A percentile compares a stretch with the other conserved stretches of the same genome.
phyloP scores from a whole-genome alignment of 2,888 invertebrate genomes.

The Xylophagus ater region DNA sequence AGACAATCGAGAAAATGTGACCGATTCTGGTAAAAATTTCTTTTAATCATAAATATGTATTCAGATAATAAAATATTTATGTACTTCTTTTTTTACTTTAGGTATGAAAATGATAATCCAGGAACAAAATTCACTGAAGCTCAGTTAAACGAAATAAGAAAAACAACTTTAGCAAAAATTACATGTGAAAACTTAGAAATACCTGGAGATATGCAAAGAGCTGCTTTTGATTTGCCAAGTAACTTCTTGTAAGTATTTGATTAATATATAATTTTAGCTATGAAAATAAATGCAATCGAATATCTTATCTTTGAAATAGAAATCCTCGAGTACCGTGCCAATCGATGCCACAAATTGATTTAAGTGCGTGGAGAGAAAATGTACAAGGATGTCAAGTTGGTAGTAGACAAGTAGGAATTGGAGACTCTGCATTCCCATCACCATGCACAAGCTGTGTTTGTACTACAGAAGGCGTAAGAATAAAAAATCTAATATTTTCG shows the following conservation, averaged over 20 bases:
- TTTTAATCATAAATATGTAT: slow-evolving; percentile 2
- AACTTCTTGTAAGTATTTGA: slow-evolving; percentile 61
- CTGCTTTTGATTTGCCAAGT: slow-evolving; percentile 82
- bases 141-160: slow-evolving; percentile 80
- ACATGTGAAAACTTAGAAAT: slow-evolving; percentile 85
- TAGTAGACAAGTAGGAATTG: slow-evolving; percentile 63
- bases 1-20: slow-evolving; percentile 84
- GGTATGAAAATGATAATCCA: slow-evolving; percentile 79
- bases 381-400: slow-evolving; percentile 74
- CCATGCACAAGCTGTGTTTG: slow-evolving; percentile 86
- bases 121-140: slow-evolving; percentile 69
- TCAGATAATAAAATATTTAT: no score
- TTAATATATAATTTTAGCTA: slow-evolving; percentile 5
- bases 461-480: slow-evolving; percentile 69
- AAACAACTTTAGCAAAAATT: slow-evolving; percentile 71
- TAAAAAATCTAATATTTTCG: neutral
- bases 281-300: no score
- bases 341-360: slow-evolving; percentile 66
- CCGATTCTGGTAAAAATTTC: slow-evolving; percentile 64
- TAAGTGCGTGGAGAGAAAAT: slow-evolving; percentile 75
- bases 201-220: slow-evolving; percentile 74
- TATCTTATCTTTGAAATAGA: no score
- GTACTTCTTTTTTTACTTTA: no score
- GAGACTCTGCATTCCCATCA: slow-evolving; percentile 77
- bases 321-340: slow-evolving; percentile 80